Evolutionary conservation across 2,113 vertebrate species (phyloP).

Genomic region (Willisornis vidua): DNA sequence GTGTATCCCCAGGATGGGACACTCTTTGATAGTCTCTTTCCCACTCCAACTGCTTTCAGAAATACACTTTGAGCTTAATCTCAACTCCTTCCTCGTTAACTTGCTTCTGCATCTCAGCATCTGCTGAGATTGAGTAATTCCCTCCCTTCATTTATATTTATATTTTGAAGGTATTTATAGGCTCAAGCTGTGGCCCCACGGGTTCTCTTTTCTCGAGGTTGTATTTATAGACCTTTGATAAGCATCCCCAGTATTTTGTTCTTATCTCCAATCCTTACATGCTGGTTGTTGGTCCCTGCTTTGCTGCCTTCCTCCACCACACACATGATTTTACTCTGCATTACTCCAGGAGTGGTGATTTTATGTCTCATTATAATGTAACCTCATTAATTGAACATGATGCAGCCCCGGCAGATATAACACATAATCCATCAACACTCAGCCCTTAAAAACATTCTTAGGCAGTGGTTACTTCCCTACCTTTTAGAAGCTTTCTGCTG

Average conservation of each 20-base stretch:
- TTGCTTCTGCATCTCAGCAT: neutral
- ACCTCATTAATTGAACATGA: neutral
- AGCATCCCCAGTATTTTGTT: neutral
- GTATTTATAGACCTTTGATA: constrained; percentile 3
- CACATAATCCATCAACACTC: neutral
- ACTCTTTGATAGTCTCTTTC: neutral
- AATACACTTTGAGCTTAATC: neutral
- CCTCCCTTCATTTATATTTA: constrained; percentile 28
- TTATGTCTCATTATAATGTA: neutral
- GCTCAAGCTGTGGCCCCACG: neutral
- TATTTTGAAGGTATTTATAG: constrained; percentile 34
- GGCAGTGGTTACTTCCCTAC: neutral
- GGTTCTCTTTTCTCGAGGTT: constrained; percentile 15
- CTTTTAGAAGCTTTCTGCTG: neutral
- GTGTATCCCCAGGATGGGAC: neutral
- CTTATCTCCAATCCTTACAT: neutral
- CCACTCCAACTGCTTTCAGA: neutral
- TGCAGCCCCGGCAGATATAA: neutral
- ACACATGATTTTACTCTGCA: neutral
- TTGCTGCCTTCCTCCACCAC: rapidly evolving
- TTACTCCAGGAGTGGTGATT: neutral
- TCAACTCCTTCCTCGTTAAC: neutral
- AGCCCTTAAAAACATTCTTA: neutral
- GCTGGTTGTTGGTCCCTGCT: neutral
- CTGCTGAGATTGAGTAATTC: constrained; percentile 14